phyloP scores from a whole-genome alignment of 2,113 vertebrate species.

The Ammodytes dubius region DNA sequence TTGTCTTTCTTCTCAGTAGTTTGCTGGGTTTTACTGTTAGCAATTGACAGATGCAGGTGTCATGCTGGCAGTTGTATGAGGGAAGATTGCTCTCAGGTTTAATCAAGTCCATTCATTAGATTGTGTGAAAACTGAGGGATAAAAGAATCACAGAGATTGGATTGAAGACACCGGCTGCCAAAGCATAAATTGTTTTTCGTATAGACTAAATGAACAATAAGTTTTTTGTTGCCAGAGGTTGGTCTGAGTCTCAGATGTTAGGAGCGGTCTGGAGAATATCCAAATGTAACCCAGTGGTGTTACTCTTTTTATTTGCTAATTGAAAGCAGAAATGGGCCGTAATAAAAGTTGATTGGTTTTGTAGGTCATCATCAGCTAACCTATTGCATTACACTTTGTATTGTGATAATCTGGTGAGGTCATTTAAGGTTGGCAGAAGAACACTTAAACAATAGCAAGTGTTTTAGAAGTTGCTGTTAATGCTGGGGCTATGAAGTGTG shows the following conservation, averaged over 20 bases:
- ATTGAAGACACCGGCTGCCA: slow-evolving; percentile 32
- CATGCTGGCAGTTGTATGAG: slow-evolving; percentile 11
- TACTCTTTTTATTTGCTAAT: slow-evolving; percentile 9
- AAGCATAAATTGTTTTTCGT: slow-evolving; percentile 55
- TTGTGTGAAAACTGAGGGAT: slow-evolving; percentile 38
- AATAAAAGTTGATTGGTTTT: not conserved
- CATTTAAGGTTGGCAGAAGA: not conserved
- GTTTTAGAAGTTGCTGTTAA: not conserved
- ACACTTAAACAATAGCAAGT: not conserved
- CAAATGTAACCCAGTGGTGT: not conserved
- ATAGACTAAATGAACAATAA: slow-evolving; percentile 41
- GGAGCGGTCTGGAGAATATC: not conserved
- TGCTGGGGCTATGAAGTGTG: not conserved
- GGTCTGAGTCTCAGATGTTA: slow-evolving; percentile 4
- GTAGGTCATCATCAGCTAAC: not conserved
- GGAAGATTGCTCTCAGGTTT: slow-evolving; percentile 30
- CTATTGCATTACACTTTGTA: not conserved
- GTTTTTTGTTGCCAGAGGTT: slow-evolving; percentile 10
- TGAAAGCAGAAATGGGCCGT: not conserved
- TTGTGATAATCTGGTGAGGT: not conserved
- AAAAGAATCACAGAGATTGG: slow-evolving; percentile 30
- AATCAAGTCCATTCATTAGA: slow-evolving; percentile 29
- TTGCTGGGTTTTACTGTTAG: not conserved
- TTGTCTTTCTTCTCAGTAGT: slow-evolving; percentile 35
- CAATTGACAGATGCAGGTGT: slow-evolving; percentile 25